phyloP scores from a whole-genome alignment of 2,797 vertebrate species.

The Gadopsis bispinosus region DNA sequence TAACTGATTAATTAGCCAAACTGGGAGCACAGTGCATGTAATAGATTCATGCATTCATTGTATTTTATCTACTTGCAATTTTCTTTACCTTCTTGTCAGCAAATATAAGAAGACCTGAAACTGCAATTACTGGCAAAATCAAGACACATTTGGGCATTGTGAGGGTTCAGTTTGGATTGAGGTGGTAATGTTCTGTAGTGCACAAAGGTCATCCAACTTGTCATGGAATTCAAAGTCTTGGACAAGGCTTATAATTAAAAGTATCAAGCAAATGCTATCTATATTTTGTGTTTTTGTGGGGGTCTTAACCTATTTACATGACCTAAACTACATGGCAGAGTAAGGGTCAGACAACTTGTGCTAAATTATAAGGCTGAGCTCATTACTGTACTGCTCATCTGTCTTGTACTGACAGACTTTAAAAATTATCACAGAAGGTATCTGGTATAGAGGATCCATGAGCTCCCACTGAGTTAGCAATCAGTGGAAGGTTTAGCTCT shows the following conservation, averaged over 20 bases:
- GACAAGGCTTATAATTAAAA: neutral
- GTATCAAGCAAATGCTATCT: neutral
- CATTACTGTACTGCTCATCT: slow-evolving; percentile 4
- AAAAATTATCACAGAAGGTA: slow-evolving; percentile 23
- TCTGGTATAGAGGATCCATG: slow-evolving; percentile 15
- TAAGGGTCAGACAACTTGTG: neutral
- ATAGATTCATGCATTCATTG: neutral
- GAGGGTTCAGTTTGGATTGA: neutral
- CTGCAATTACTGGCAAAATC: neutral
- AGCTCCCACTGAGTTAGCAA: slow-evolving; percentile 2
- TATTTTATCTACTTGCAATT: neutral
- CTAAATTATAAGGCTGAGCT: neutral
- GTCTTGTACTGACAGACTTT: slow-evolving; percentile 30
- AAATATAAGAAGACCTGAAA: neutral
- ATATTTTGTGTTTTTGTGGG: neutral
- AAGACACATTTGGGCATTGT: neutral
- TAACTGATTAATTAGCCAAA: neutral
- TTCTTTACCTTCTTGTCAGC: slow-evolving; percentile 4
- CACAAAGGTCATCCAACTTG: neutral
- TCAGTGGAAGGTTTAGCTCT: slow-evolving; percentile 17
- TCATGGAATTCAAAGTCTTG: neutral
- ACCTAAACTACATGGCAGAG: neutral
- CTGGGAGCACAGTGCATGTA: neutral
- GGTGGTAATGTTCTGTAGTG: neutral
- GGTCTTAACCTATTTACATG: neutral